A percentile compares a stretch with the other conserved stretches of the same genome.
These are phyloP conservation scores for Macaca mulatta DNA, from an alignment of 2,113 vertebrate genomes.

Conservation along the genomic window DNA sequence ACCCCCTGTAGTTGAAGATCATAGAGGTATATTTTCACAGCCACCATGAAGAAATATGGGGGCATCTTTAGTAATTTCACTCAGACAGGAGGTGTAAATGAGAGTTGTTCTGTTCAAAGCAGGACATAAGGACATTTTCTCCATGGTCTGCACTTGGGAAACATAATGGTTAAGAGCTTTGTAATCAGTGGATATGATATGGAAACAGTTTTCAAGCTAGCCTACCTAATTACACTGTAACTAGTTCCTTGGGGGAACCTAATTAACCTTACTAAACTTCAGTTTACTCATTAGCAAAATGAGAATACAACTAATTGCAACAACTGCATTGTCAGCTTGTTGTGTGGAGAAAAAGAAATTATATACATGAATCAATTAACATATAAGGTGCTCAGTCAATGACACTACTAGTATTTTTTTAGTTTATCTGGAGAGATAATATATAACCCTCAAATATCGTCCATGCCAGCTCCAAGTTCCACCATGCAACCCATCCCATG, in stretches of 20 bases:
- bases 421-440: constrained; percentile 15
- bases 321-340: background rate
- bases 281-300: constrained; percentile 10
- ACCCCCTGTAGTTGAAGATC: background rate
- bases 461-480: background rate
- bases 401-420: background rate
- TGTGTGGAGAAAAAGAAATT: background rate
- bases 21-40: background rate
- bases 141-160: background rate
- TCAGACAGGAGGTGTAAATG: background rate
- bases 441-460: background rate
- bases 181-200: background rate
- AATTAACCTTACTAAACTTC: constrained; percentile 32
- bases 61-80: background rate
- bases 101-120: background rate
- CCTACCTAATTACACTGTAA: background rate
- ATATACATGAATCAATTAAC: background rate
- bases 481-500: background rate
- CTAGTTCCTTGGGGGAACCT: background rate
- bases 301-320: background rate
- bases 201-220: constrained; percentile 16
- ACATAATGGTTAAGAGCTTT: background rate
- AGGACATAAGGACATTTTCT: background rate
- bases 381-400: background rate
- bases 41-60: background rate